Percentiles rank a stretch among this genome's conserved stretches.
Evolutionary conservation across 2,888 invertebrate genomes (phyloP).

Genomic region (Chloroclysta siterata): DNA sequence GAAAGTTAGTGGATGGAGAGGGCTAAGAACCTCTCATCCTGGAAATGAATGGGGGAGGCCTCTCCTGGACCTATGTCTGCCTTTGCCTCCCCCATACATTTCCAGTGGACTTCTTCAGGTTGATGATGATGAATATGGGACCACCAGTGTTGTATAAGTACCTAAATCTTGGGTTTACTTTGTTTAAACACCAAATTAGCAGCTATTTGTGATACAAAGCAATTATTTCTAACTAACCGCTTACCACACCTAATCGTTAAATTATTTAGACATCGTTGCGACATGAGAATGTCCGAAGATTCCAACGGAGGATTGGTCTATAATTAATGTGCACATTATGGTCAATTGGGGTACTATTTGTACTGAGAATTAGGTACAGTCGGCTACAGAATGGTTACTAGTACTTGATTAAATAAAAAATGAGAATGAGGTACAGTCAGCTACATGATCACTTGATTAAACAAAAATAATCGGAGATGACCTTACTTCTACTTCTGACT

Average conservation of each 20-base stretch:
- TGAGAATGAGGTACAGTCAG: no score
- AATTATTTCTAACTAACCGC: conserved; percentile 4
- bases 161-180: background rate
- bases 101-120: no score
- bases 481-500: no score
- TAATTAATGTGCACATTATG: conserved; percentile 27
- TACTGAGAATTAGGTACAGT: conserved; percentile 20
- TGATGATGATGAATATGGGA: background rate
- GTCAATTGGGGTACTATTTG: conserved; percentile 25
- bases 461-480: no score
- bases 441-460: no score
- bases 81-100: no score
- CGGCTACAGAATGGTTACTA: background rate
- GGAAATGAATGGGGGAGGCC: no score
- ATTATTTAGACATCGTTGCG: conserved; percentile 22
- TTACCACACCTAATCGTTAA: conserved; percentile 17
- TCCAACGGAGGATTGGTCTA: conserved; percentile 25
- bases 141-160: background rate
- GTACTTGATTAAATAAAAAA: no score
- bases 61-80: no score
- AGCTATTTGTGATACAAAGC: conserved; percentile 3
- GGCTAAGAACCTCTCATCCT: no score
- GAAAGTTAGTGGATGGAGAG: no score
- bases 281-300: conserved; percentile 38
- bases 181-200: conserved; percentile 3